A percentile compares a stretch with the other conserved stretches of the same genome.
Evolutionary conservation across 1,140 invertebrate genomes (phyloP).

Genomic region (Mya arenaria): DNA sequence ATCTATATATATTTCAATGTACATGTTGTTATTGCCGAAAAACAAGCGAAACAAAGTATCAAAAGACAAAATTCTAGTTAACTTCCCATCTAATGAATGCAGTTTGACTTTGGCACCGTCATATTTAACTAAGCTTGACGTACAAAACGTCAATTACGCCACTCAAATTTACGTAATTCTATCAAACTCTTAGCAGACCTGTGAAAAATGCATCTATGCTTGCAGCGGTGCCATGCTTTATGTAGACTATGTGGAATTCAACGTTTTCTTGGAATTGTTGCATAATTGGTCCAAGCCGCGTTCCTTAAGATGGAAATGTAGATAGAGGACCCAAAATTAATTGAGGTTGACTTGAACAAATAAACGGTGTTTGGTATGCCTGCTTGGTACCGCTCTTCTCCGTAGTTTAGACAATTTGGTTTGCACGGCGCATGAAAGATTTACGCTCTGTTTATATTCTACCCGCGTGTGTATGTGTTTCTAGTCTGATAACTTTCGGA

Average conservation of each 20-base stretch:
- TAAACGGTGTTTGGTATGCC: too few species aligned
- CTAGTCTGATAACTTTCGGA: too few species aligned
- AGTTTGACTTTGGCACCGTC: background rate
- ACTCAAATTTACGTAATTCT: background rate
- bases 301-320: background rate
- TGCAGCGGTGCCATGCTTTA: background rate
- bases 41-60: too few species aligned
- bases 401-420: too few species aligned
- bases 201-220: background rate
- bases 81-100: background rate
- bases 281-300: conserved; percentile 35
- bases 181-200: background rate
- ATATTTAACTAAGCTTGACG: background rate
- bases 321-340: conserved; percentile 8
- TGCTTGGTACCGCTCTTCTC: too few species aligned
- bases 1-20: too few species aligned
- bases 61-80: too few species aligned
- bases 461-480: too few species aligned
- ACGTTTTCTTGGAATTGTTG: conserved; percentile 5
- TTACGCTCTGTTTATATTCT: too few species aligned
- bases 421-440: too few species aligned
- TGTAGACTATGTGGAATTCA: background rate
- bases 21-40: too few species aligned
- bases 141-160: background rate
- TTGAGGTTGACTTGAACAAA: conserved; percentile 40